Conservation (phyloP, 2,888 invertebrate species). For the Phlogophora meticulosa region DNA sequence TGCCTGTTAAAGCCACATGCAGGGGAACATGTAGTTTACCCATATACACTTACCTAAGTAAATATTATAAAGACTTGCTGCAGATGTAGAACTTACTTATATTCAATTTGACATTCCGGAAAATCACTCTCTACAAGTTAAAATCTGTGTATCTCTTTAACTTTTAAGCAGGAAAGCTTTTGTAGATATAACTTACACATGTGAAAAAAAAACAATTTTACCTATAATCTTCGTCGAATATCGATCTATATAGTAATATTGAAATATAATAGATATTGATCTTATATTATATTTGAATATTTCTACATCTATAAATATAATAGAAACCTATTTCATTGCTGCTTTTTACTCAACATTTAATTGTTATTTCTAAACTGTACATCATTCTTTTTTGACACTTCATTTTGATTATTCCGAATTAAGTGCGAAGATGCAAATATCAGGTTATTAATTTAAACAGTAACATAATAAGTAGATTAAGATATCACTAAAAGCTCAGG, state of each 20-base stretch:
- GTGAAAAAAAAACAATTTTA: no score
- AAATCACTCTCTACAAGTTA: no score
- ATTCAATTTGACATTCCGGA: slow-evolving; percentile 3
- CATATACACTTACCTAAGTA: slow-evolving; percentile 22
- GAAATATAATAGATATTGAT: no score
- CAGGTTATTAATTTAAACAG: slow-evolving; percentile 39
- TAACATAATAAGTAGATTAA: slow-evolving; percentile 26
- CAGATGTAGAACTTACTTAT: slow-evolving; percentile 3
- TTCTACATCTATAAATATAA: no score
- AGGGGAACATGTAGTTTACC: slow-evolving; percentile 42
- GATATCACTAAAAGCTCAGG: slow-evolving; percentile 52
- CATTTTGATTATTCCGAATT: background rate
- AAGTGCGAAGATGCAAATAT: slow-evolving; percentile 9
- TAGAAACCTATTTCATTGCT: background rate
- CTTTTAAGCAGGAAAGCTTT: no score
- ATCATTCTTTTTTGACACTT: background rate
- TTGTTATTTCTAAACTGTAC: background rate
- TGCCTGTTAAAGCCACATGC: slow-evolving; percentile 55
- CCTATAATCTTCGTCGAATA: no score
- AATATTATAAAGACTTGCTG: slow-evolving; percentile 26
- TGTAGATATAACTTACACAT: no score
- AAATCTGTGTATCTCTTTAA: no score
- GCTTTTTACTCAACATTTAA: no score
- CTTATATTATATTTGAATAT: no score
- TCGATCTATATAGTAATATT: no score